These are phyloP conservation scores for Lasioglossum vierecki DNA, from an alignment of 2,888 invertebrate species.

Conservation along the genomic window DNA sequence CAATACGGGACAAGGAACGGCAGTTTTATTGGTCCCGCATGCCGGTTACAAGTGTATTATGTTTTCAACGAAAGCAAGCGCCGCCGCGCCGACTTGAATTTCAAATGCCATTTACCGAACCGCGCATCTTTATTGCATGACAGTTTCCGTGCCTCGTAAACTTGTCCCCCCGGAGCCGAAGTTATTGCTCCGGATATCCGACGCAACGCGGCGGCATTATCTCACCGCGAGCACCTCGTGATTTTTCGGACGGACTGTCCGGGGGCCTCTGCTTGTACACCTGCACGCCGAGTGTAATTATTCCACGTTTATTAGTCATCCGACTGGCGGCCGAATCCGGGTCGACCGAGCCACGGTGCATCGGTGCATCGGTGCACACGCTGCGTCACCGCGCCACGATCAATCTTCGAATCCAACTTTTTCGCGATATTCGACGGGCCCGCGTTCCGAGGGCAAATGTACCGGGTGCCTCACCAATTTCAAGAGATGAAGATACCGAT, in stretches of 20 bases:
- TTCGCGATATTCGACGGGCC: not conserved
- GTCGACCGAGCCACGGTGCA: not conserved
- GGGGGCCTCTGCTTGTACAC: not conserved
- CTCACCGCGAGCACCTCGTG: conserved; percentile 9
- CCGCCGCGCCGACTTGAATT: conserved; percentile 54
- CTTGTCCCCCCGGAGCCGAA: conserved; percentile 50
- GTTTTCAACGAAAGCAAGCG: conserved; percentile 31
- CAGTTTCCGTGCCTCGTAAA: conserved; percentile 66
- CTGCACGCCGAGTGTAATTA: not conserved
- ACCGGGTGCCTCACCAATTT: no score
- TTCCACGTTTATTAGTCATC: conserved; percentile 7
- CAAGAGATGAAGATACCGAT: no score
- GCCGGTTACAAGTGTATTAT: conserved; percentile 51
- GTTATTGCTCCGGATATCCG: conserved; percentile 66
- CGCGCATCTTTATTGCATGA: conserved; percentile 70
- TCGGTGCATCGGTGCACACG: not conserved
- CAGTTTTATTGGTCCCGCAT: conserved; percentile 48
- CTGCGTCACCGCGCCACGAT: not conserved
- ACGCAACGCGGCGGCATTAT: conserved; percentile 55
- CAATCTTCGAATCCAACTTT: not conserved
- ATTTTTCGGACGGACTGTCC: conserved; percentile 32
- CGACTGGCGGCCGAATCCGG: not conserved
- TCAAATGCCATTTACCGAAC: conserved; percentile 64
- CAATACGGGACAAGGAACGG: conserved; percentile 16
- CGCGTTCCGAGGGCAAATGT: not conserved